Percentiles rank a stretch among this genome's conserved stretches.
Conservation (phyloP, 2,797 vertebrate genomes). For the Channallabes apus region DNA sequence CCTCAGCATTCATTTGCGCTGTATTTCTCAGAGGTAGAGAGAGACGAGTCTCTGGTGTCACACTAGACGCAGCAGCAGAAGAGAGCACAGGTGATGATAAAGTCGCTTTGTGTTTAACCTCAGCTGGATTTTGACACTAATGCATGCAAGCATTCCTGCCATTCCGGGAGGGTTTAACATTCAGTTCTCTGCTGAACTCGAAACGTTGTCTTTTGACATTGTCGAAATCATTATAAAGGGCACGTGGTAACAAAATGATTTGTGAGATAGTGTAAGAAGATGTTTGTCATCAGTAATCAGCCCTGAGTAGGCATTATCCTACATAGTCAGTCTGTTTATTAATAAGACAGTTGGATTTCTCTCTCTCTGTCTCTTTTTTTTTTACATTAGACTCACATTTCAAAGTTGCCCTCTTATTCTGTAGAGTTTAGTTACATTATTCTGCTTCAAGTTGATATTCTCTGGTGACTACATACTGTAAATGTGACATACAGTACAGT, state of each 20-base stretch:
- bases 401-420: neutral
- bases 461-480: neutral
- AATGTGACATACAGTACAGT: neutral
- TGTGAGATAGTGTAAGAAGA: neutral
- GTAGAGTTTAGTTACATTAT: neutral
- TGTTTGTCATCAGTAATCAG: neutral
- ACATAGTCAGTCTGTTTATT: neutral
- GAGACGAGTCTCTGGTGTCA: neutral
- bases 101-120: neutral
- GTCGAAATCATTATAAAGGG: neutral
- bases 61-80: neutral
- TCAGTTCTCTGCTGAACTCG: neutral
- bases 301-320: neutral
- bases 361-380: neutral
- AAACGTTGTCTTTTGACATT: neutral
- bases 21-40: neutral
- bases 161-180: conserved; percentile 13
- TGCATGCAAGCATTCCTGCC: neutral
- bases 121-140: neutral
- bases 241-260: neutral
- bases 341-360: neutral
- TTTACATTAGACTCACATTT: neutral
- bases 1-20: neutral
- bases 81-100: neutral
- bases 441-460: neutral